These are phyloP conservation scores for Rhagonycha fulva DNA, from an alignment of 2,888 invertebrate species.

Conservation along the genomic window DNA sequence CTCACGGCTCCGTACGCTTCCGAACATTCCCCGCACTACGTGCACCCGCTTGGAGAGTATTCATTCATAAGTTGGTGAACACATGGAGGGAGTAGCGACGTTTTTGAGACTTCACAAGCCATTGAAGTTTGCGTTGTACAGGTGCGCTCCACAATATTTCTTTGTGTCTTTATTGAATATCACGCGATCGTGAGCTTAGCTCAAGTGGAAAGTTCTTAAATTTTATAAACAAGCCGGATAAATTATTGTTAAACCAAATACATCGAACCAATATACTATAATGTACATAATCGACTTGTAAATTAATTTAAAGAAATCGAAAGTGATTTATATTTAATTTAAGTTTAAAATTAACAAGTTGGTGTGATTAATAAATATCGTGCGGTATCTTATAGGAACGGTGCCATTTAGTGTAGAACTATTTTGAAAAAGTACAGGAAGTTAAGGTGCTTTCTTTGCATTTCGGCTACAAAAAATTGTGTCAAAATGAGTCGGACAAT, in stretches of 20 bases:
- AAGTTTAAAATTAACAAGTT: background rate
- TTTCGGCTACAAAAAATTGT: background rate
- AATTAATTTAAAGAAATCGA: background rate
- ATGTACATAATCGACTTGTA: background rate
- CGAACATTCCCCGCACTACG: slow-evolving; percentile 16
- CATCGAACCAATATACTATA: background rate
- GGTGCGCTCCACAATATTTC: slow-evolving; percentile 38
- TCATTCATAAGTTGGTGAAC: slow-evolving; percentile 57
- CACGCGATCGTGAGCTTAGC: slow-evolving; percentile 3
- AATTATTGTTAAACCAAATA: background rate
- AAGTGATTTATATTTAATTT: background rate
- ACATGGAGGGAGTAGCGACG: slow-evolving; percentile 45
- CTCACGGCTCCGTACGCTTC: slow-evolving; percentile 33
- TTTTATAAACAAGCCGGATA: background rate
- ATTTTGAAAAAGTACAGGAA: background rate
- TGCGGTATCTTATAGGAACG: background rate
- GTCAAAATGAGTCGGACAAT: slow-evolving; percentile 24
- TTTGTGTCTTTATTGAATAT: slow-evolving; percentile 19
- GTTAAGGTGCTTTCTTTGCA: background rate
- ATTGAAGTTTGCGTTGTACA: slow-evolving; percentile 42
- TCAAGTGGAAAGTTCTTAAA: slow-evolving; percentile 4
- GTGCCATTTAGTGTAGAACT: background rate
- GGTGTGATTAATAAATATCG: background rate
- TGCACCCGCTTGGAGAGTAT: slow-evolving; percentile 53
- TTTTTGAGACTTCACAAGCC: slow-evolving; percentile 41